Conservation (phyloP, 2,797 vertebrate species). For the Iguana delicatissima region DNA sequence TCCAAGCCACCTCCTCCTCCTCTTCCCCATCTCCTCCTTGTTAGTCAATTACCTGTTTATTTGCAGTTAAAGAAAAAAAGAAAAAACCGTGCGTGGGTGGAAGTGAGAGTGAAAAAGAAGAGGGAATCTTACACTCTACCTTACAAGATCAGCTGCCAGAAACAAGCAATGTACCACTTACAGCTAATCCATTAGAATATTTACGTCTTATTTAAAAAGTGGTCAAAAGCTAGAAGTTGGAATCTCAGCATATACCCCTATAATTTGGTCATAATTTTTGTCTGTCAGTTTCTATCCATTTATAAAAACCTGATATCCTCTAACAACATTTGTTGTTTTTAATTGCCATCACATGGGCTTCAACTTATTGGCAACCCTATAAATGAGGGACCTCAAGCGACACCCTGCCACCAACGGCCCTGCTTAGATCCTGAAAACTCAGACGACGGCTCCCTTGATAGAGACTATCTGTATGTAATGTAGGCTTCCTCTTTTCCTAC, state of each 20-base stretch:
- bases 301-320: neutral
- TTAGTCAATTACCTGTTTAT: neutral
- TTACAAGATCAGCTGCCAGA: constrained; percentile 15
- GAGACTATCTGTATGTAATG: too few species aligned
- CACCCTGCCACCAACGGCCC: too few species aligned
- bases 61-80: constrained; percentile 2
- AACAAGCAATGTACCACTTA: neutral
- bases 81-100: neutral
- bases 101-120: neutral
- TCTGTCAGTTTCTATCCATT: neutral
- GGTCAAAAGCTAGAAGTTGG: constrained; percentile 4
- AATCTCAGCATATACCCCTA: neutral
- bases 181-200: neutral
- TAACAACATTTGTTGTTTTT: neutral
- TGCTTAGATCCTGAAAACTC: too few species aligned
- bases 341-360: too few species aligned
- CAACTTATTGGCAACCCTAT: too few species aligned
- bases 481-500: too few species aligned
- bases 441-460: too few species aligned
- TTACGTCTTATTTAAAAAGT: neutral
- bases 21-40: constrained; percentile 9
- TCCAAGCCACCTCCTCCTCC: neutral
- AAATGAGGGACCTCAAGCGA: too few species aligned
- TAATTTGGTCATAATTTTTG: neutral
- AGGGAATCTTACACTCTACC: neutral